Percentiles rank a stretch among this genome's conserved stretches.
phyloP scores from a whole-genome alignment of 2,888 invertebrate genomes.

The Cephus rjabovi region DNA sequence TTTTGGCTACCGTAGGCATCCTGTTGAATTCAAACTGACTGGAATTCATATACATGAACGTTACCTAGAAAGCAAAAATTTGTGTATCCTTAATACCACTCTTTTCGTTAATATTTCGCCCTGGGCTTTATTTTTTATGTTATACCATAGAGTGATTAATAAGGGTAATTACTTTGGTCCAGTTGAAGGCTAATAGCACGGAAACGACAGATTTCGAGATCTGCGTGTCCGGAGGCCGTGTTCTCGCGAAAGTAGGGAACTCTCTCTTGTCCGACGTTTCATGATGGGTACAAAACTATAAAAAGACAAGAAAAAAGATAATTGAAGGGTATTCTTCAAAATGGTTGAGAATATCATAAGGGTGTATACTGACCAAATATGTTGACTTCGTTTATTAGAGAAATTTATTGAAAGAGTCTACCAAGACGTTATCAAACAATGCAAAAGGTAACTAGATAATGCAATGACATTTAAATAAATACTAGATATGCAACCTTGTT shows the following conservation, averaged over 20 bases:
- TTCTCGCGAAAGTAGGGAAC: conserved; percentile 92
- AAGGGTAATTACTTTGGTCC: conserved; percentile 80
- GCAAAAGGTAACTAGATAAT: not conserved
- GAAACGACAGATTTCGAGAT: conserved; percentile 93
- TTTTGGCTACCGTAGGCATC: conserved; percentile 74
- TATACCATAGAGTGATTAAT: not conserved
- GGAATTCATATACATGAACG: conserved; percentile 86
- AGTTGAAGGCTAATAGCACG: conserved; percentile 85
- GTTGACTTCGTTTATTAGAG: not conserved
- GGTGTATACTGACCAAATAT: not conserved
- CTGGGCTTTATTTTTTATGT: not conserved
- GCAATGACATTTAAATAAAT: not conserved
- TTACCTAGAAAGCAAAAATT: conserved; percentile 71
- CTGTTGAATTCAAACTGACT: conserved; percentile 80
- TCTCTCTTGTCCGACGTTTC: conserved; percentile 89
- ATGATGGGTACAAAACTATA: conserved; percentile 90
- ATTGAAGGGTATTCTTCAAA: conserved; percentile 21
- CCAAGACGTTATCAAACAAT: not conserved
- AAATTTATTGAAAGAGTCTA: not conserved
- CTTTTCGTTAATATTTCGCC: not conserved
- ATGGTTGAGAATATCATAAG: not conserved
- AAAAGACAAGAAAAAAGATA: conserved; percentile 37
- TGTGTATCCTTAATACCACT: not conserved
- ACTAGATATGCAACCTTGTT: not conserved
- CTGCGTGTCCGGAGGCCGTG: conserved; percentile 92